Percentiles rank a stretch among this genome's conserved stretches.
Evolutionary conservation across 2,888 invertebrate genomes (phyloP).

Genomic region (Eristalinus aeneus): DNA sequence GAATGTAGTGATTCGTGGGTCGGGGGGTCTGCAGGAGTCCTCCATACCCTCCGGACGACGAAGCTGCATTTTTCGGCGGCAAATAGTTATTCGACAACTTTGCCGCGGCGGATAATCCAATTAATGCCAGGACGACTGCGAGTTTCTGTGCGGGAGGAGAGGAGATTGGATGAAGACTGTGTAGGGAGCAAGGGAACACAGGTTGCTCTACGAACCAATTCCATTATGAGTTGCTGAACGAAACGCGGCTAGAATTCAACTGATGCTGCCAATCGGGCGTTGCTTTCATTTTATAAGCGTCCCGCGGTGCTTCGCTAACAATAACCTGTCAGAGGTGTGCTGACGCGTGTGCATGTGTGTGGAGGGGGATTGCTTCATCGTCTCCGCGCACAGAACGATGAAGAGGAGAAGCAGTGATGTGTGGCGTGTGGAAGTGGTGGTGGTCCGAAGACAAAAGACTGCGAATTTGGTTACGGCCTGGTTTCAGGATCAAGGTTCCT

Average conservation of each 20-base stretch:
- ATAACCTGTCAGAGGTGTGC: conserved; percentile 6
- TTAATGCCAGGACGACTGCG: conserved; percentile 36
- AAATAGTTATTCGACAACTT: conserved; percentile 76
- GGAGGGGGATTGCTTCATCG: conserved; percentile 40
- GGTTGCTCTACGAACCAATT: conserved; percentile 44
- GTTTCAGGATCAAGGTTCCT: conserved; percentile 58
- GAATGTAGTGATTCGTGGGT: conserved; percentile 74
- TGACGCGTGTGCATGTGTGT: background rate
- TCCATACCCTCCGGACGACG: conserved; percentile 72
- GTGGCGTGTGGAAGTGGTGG: conserved; percentile 22
- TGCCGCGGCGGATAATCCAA: conserved; percentile 73
- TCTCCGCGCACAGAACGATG: background rate
- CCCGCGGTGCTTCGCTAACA: background rate
- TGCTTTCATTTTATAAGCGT: conserved; percentile 65
- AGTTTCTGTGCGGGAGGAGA: conserved; percentile 39
- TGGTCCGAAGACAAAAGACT: conserved; percentile 38
- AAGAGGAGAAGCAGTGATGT: conserved; percentile 14
- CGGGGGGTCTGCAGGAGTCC: conserved; percentile 72
- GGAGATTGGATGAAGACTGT: background rate
- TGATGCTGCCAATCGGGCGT: conserved; percentile 57
- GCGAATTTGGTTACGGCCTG: conserved; percentile 32
- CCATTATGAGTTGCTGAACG: conserved; percentile 59
- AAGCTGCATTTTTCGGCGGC: conserved; percentile 74
- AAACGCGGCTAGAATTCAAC: conserved; percentile 61
- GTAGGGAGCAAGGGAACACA: background rate